Percentiles rank a stretch among this genome's conserved stretches.
Evolutionary conservation across 1,140 invertebrate species (phyloP).

Genomic region (Diploscapter pachys): DNA sequence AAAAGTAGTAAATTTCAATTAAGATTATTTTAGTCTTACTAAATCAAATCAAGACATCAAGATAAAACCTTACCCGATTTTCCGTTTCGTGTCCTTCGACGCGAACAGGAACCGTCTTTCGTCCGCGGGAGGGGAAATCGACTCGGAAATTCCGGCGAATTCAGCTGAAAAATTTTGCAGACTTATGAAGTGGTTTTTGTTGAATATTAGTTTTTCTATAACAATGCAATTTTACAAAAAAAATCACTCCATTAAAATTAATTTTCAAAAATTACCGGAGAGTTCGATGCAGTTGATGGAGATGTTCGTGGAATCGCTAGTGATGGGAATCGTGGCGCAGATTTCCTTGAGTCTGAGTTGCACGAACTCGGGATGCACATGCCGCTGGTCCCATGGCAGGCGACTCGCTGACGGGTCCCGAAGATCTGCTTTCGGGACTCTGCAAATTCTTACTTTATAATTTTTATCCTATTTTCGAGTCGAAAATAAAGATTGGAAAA

Average conservation of each 20-base stretch:
- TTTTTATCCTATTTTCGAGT: neutral
- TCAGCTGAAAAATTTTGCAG: neutral
- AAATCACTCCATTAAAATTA: neutral
- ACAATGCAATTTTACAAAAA: neutral
- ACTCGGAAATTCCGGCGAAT: constrained; percentile 19
- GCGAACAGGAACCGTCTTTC: constrained; percentile 11
- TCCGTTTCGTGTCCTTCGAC: constrained; percentile 1
- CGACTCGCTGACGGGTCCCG: constrained; percentile 22
- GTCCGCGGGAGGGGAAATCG: neutral
- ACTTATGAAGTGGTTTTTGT: neutral
- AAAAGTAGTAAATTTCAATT: too few relatives aligned
- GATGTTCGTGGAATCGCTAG: neutral
- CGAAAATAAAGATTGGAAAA: constrained; percentile 16
- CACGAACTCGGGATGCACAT: constrained; percentile 25
- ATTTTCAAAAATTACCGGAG: constrained; percentile 9
- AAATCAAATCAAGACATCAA: too few relatives aligned
- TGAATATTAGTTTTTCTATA: too few relatives aligned
- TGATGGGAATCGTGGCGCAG: constrained; percentile 14
- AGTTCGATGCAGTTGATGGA: constrained; percentile 19
- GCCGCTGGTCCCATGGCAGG: constrained; percentile 22
- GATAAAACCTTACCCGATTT: neutral
- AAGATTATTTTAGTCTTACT: too few relatives aligned
- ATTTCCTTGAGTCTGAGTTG: constrained; percentile 18
- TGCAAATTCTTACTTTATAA: neutral
- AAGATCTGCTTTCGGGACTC: constrained; percentile 27